These are phyloP conservation scores for Pantelozetes paolii DNA, from an alignment of 2,888 invertebrate species.

Conservation along the genomic window DNA sequence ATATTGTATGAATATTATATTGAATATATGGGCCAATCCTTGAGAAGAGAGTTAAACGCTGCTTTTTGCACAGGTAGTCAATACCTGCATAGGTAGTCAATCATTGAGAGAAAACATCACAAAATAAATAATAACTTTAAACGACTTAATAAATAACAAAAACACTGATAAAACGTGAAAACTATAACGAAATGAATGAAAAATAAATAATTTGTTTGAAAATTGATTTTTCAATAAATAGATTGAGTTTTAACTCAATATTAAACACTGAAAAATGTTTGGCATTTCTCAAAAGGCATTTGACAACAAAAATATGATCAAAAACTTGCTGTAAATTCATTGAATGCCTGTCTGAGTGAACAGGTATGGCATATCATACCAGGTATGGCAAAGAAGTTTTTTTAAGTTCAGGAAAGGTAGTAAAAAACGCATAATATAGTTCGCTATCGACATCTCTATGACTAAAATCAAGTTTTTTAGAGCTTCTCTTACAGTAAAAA, in stretches of 20 bases:
- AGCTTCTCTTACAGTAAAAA: neutral
- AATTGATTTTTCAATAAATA: too few species aligned
- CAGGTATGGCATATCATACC: too few species aligned
- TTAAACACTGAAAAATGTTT: neutral
- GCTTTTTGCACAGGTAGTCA: neutral
- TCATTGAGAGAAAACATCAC: conserved; percentile 18
- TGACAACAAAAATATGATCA: neutral
- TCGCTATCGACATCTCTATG: conserved; percentile 37
- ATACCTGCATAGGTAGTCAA: neutral
- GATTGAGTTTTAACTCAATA: too few species aligned
- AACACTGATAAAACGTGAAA: too few species aligned
- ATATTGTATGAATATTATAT: neutral
- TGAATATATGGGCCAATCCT: conserved; percentile 19
- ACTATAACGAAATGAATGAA: too few species aligned
- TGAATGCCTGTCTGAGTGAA: neutral
- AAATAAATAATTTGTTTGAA: too few species aligned
- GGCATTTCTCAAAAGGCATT: conserved; percentile 7
- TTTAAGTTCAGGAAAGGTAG: neutral
- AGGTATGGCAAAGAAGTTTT: neutral
- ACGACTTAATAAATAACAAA: too few species aligned
- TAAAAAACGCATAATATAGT: conserved; percentile 17
- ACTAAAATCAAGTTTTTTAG: conserved; percentile 28
- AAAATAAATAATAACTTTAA: neutral
- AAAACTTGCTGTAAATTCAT: neutral
- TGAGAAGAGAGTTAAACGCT: neutral